Evolutionary conservation across 2,113 vertebrate species (phyloP), one percentile per base, ranked within the genome.

Genomic region (Ctenomys sociabilis): DNA sequence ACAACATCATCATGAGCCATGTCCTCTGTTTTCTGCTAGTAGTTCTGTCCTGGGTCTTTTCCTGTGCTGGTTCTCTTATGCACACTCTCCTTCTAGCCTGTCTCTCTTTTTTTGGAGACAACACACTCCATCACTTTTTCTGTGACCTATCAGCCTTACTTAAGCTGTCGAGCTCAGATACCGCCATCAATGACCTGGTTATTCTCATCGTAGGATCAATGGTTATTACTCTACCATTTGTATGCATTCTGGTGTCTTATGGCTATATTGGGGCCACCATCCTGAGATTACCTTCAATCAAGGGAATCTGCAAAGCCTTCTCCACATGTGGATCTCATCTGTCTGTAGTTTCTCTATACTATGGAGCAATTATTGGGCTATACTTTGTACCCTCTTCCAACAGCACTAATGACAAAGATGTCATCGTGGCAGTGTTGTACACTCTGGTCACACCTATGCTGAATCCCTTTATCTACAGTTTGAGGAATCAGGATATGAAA

Each of bases 381-480:
- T 97, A 96, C 5, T 30, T 93, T 40, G 68, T 93, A 10, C 90
- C 94, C 0, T 92, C 91, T 49, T 73, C 80, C 5, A 82, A 7
- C 91, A 70, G 77, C 32, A 86, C 91, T 21, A 43, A 45, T 63
- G 66, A 93, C 49, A 92, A 95, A 54, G 80, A 97, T 92, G 88
- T 94, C 37, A 91, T 88, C 77, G 91, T 94, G 89, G 68, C 95
- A 3, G 11, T 95, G 13, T 28, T 98, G 24, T 96, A 97, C 22
- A 96, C 85, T 12, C 24, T 97, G 7, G 78, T 97, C 35, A 97
- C 77, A 12, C 94, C 96, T 40, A 91, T 97, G 80, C 30, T 96
- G 1, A 97, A 97, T 54, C 96, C 96, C 37, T 96, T 97, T 11
- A 97, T 97, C 72, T 96, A 97, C 26, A 97, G 96, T 77, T 90